Conservation (phyloP, 1,140 invertebrate genomes). For the Brachionus plicatilis region DNA sequence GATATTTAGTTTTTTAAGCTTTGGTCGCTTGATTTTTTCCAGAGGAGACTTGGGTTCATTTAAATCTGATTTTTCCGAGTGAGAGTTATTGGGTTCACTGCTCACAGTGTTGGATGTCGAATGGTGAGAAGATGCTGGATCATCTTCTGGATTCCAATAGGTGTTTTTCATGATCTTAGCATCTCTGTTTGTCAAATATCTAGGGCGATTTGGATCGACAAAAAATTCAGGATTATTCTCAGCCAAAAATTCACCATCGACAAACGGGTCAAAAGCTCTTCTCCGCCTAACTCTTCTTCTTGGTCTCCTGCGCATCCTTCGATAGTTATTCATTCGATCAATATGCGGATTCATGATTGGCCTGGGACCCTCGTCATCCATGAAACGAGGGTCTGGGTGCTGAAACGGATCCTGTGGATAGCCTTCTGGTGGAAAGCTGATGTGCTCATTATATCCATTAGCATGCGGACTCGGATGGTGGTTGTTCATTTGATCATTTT, state of each 20-base stretch:
- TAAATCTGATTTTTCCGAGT: neutral
- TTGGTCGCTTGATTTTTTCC: neutral
- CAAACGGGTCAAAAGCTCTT: neutral
- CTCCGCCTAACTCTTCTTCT: neutral
- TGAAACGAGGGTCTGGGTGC: neutral
- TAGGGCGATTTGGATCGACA: neutral
- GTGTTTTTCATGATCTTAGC: neutral
- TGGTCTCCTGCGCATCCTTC: neutral
- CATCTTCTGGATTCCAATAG: neutral
- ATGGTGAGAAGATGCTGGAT: neutral
- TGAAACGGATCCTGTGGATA: neutral
- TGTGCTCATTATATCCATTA: neutral
- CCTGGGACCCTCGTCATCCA: neutral
- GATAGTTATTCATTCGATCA: neutral
- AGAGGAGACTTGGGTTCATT: neutral
- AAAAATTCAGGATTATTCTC: conserved; percentile 30
- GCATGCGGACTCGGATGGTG: neutral
- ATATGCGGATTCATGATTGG: neutral
- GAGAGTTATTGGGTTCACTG: neutral
- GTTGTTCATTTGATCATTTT: neutral
- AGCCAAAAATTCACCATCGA: neutral
- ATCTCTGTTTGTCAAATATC: conserved; percentile 12
- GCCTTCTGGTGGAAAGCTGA: neutral
- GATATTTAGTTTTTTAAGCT: neutral
- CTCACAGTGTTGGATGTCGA: neutral